A percentile compares a stretch with the other conserved stretches of the same genome.
These are phyloP conservation scores for Acanthopleura granulata DNA, from an alignment of 2,888 invertebrate species.

Conservation along the genomic window DNA sequence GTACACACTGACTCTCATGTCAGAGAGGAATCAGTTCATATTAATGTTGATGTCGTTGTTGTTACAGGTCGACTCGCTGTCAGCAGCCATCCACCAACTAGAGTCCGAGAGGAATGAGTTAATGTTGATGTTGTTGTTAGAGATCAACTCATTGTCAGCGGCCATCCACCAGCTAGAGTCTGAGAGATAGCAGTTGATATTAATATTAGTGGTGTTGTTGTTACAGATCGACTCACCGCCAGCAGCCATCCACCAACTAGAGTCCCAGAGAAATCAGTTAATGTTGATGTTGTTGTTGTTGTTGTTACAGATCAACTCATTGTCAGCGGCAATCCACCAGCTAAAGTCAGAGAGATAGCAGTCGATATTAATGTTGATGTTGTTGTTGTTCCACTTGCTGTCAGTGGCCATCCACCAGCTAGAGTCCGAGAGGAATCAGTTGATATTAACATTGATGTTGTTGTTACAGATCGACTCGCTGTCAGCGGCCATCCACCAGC, in stretches of 20 bases:
- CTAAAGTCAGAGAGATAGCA: too few relatives aligned
- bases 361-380: too few relatives aligned
- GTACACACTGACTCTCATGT: slow-evolving; percentile 66
- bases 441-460: too few relatives aligned
- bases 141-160: slow-evolving; percentile 66
- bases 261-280: too few relatives aligned
- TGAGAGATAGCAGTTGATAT: slow-evolving; percentile 68
- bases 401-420: slow-evolving; percentile 43
- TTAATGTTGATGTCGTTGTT: too few relatives aligned
- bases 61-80: slow-evolving; percentile 65
- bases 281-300: too few relatives aligned
- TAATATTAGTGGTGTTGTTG: too few relatives aligned
- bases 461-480: slow-evolving; percentile 63
- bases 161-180: slow-evolving; percentile 69
- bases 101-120: slow-evolving; percentile 69
- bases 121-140: too few relatives aligned
- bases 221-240: too few relatives aligned
- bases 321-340: too few relatives aligned
- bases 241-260: too few relatives aligned
- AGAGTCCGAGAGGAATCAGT: slow-evolving; percentile 68
- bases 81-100: slow-evolving; percentile 67
- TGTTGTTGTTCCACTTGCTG: slow-evolving; percentile 63
- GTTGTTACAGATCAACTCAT: too few relatives aligned
- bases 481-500: slow-evolving; percentile 67
- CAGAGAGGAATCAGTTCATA: slow-evolving; percentile 68